Base-by-base conservation (phyloP, 2,888 invertebrate species). In the Exocentrus adspersus region DNA sequence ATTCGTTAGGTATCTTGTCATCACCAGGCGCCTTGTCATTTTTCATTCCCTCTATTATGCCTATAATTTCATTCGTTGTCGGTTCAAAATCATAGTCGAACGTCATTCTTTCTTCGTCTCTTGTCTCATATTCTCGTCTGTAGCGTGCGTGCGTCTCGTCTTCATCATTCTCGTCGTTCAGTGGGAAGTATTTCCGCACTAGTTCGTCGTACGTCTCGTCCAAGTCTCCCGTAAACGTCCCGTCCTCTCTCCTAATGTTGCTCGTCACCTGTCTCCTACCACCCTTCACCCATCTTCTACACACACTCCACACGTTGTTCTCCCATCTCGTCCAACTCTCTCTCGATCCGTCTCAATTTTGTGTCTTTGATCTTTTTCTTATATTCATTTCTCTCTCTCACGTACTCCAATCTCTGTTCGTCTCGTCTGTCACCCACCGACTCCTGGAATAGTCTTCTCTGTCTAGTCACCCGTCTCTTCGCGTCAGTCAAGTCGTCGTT, bases 1-100 rank as follows among this genome's bases (percentile, higher is more conserved):
- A 43, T 24, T 62, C 66, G 24, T 63, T 63, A 7, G 66, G 60
- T 3, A 66, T 45, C 2, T 53, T 14, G 28, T 66, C 66, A 9
- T 21, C 46, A n/a, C 56, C 57, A 1, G 24, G 21, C 1, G 51
- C 66, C 19, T 63, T 66, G 14, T 28, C 37, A 7, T n/a, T 24
- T 12, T 48, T 62, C 37, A 65, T 32, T 6, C 16, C 24, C 2
- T 6, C 6, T 1, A 12, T 37, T 14, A 20, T 9, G 32, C 45
- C 30, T 14, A 19, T 20, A 32, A 45, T 10, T 14, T 28, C 45
- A 37, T 32, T 20, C 17, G 1, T n/a, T 10, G 43, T 51, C 17
- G n/a, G n/a, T n/a, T n/a, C n/a, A n/a, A n/a, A n/a, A n/a, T n/a
- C n/a, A n/a, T n/a, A n/a, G n/a, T n/a, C n/a, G n/a, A n/a, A 51